Base-by-base conservation (phyloP, 2,797 vertebrate genomes). In the Enteromius trimaculatus region DNA sequence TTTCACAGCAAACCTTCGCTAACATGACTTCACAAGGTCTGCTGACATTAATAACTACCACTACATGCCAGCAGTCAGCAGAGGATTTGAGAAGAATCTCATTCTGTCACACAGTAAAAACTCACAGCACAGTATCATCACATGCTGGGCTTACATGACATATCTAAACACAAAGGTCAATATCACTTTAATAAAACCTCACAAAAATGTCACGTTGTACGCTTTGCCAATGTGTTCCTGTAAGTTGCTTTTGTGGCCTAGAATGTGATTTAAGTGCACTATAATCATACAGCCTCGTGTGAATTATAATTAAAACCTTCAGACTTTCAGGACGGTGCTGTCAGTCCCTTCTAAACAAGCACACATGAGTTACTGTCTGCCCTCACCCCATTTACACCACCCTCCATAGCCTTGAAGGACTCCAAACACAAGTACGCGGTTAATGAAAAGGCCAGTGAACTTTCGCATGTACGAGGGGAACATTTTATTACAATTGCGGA, bases 41-140 rank as follows among this genome's bases (percentile, higher is more conserved):
- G 66, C 10, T 78, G 72, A 80, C 77, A 78, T 21, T 60, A 14
- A 80, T 80, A 80, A 79, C 42, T 49, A 69, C 47, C 26, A 6
- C 51, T 29, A 17, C 23, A 82, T 82, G 66, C 70, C 71, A 68
- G 77, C 49, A 21, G 31, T 83, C 81, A 81, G 51, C 77, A 60
- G 21, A 77, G 58, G 65, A 76, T 83, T 64, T 80, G n/a, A 79
- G 49, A 74, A 75, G 26, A 66, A 75, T 66, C 65, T 78, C 58
- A 39, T 60, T 39, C 55, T 64, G 64, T 78, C 66, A 68, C 47
- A 77, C 31, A 13, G 58, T 74, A 66, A 82, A 77, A 49, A 14
- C 70, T 60, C 7, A 42, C 2, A 13, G 47, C n/a, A 66, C 23
- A 58, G 60, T 79, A 29, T 44, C 65, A 58, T 34, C 51, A 44